Base-by-base conservation (phyloP, 2,888 invertebrate species). In the Epinotia nisella region DNA sequence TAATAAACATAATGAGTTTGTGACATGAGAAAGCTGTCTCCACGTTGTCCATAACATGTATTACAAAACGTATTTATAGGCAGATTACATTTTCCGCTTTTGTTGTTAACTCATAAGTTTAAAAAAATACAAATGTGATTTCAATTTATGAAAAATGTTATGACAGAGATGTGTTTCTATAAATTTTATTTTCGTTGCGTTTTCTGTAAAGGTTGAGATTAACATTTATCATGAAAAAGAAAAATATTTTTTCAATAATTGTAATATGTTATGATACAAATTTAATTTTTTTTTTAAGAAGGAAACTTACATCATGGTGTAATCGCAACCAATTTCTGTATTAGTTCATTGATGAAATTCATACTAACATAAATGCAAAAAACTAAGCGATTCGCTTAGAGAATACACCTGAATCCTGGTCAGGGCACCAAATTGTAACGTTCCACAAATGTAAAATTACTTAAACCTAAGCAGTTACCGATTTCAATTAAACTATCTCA, bases 401-500 rank as follows among this genome's bases (percentile, higher is more conserved):
- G 3, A 15, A 13, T 15, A 15, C 4, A 45, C 15, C 3, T 5
- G 11, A 19, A 55, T 55, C 65, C 53, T 65, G 65, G 65, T 65
- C 53, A 53, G 19, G 65, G 53, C 65, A 65, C 65, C 65, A 53
- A 11, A 64, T 64, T 65, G 53, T 39, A 65, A 64, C 9, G 35
- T 35, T 35, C 9, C 9, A 9, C 35, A 7, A 9, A 35, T 7
- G 7, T 35, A 9, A 1, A 21, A 41, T 41, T 41, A 41, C 1
- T n/a, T 3, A 3, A 9, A 7, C 7, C 3, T 0, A 49, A 49
- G 1, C n/a, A n/a, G 5, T n/a, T 49, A 49, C 49, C 49, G n/a
- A 13, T n/a, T 49, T n/a, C 41, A 41, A 49, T 7, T 7, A 49
- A 49, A 13, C 49, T n/a, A 35, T 35, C 9, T 35, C 5, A 5